phyloP scores from a whole-genome alignment of 2,797 vertebrate genomes.

The Anguilla obscura region DNA sequence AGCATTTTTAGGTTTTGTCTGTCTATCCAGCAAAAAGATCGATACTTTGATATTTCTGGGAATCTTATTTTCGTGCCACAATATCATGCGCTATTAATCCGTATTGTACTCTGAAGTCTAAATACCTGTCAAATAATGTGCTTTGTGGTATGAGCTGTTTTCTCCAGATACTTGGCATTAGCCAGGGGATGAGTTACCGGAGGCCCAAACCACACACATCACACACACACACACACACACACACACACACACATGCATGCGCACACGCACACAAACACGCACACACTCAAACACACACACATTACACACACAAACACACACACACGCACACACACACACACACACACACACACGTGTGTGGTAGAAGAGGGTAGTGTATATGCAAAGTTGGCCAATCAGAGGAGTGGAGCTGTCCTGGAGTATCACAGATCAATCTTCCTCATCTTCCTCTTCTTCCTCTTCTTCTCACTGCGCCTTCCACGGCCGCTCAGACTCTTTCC shows the following conservation, averaged over 20 bases:
- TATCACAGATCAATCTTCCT: background rate
- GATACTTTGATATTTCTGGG: no score
- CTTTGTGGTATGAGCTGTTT: background rate
- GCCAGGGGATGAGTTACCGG: background rate
- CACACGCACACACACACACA: background rate
- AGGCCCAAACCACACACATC: background rate
- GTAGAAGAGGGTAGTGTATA: background rate
- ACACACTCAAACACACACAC: background rate
- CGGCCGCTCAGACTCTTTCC: background rate
- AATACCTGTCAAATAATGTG: background rate
- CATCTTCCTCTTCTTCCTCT: background rate
- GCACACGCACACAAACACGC: background rate
- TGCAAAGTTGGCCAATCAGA: no score
- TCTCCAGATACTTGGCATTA: background rate
- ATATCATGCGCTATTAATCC: background rate
- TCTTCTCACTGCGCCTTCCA: background rate
- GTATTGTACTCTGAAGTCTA: background rate
- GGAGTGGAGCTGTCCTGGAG: background rate
- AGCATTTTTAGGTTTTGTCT: no score
- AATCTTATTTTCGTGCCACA: no score
- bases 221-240: background rate
- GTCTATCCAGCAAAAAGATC: no score
- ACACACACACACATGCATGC: background rate
- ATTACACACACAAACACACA: background rate
- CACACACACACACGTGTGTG: background rate